Evolutionary conservation across 1,140 invertebrate species (phyloP).

Genomic region (Zophobas morio): DNA sequence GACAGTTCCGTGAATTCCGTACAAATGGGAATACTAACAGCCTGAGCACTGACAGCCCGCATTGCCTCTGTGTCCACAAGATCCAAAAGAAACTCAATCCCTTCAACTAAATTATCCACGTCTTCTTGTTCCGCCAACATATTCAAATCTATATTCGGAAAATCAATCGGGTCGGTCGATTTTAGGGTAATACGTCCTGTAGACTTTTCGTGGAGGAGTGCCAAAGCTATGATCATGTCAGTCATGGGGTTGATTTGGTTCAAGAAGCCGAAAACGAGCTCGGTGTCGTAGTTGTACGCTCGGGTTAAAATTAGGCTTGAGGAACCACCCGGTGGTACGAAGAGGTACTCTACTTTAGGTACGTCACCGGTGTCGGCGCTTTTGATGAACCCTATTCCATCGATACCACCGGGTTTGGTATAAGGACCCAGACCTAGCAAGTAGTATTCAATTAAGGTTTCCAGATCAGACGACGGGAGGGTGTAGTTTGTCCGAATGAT

Average conservation of each 20-base stretch:
- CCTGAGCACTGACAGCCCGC: slow-evolving; percentile 63
- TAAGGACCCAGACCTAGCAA: slow-evolving; percentile 78
- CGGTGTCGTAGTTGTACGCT: slow-evolving; percentile 51
- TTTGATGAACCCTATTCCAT: slow-evolving; percentile 64
- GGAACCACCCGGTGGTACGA: slow-evolving; percentile 45
- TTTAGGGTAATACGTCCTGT: slow-evolving; percentile 79
- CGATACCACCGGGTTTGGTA: slow-evolving; percentile 80
- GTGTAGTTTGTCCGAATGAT: slow-evolving; percentile 49
- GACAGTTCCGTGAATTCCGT: slow-evolving; percentile 60
- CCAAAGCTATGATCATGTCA: slow-evolving; percentile 48
- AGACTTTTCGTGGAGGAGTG: slow-evolving; percentile 78
- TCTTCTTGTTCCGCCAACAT: slow-evolving; percentile 78
- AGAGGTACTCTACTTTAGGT: slow-evolving; percentile 51
- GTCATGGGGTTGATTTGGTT: slow-evolving; percentile 38
- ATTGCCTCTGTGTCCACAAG: slow-evolving; percentile 67
- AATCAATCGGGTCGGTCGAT: slow-evolving; percentile 79
- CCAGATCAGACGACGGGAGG: not conserved
- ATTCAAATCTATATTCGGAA: slow-evolving; percentile 85
- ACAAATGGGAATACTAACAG: slow-evolving; percentile 70
- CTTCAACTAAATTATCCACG: slow-evolving; percentile 69
- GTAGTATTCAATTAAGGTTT: slow-evolving; percentile 16
- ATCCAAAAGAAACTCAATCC: slow-evolving; percentile 66
- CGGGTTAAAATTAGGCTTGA: slow-evolving; percentile 50
- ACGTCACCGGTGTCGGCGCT: slow-evolving; percentile 51
- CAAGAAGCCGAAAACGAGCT: slow-evolving; percentile 46